Evolutionary conservation across 2,113 vertebrate species (phyloP), one percentile per base, ranked within the genome.

Genomic region (Ornithorhynchus anatinus): DNA sequence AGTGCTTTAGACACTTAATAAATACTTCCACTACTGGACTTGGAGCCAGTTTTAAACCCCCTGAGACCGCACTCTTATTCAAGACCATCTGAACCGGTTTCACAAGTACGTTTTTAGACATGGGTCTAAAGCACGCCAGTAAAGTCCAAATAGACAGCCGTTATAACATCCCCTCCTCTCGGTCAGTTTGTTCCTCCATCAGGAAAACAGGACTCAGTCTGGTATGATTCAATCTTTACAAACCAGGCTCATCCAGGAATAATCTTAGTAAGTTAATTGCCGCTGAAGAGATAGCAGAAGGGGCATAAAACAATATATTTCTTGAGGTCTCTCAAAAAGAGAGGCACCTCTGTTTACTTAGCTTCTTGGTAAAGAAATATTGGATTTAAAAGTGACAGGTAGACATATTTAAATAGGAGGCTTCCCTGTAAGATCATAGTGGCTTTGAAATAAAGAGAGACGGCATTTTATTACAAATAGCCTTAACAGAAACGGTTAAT

Each of bases 271-370:
- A 90, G 88, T 84, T 92, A 91, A 93, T 92, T 89, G 90, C 91
- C 84, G 89, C 84, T 85, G 66, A 83, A 87, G 81, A 87, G 69
- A 72, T 83, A 84, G 88, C 91, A 93, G 91, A 91, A 92, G 92
- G 90, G 92, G 70, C 4, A 69, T 87, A 82, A 72, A 81, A 76
- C 80, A 16, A 73, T 78, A 81, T 50, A 80, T 86, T 87, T 88
- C 90, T 66, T 48, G 75, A 88, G 90, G 72, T 47, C 81, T 85
- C 85, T 81, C 81, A 87, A 82, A 82, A 77, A 82, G 77, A 76
- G 80, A 83, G 88, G 90, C 90, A 91, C 90, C 91, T 92, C 92
- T 92, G 83, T 92, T 92, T 93, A 86, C 90, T 90, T 92, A 90
- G 91, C 89, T 88, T 90, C 86, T 90, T 89, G 68, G 65, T 65